Evolutionary conservation across 1,140 invertebrate genomes (phyloP).

Genomic region (Hesperophylax magnus): DNA sequence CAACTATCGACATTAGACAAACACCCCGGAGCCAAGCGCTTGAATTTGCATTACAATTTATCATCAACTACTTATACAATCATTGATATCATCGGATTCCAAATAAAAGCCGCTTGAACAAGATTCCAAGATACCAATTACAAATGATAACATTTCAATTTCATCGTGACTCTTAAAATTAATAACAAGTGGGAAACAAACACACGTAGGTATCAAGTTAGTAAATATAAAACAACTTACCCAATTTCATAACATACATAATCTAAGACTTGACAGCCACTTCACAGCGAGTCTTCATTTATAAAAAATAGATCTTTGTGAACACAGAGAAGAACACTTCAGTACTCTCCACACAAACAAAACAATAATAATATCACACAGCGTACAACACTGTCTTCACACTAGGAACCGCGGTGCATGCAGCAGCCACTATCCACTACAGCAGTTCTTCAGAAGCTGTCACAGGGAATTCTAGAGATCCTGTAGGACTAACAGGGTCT

Average conservation of each 20-base stretch:
- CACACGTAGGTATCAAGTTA: neutral
- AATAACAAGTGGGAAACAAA: neutral
- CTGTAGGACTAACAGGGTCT: neutral
- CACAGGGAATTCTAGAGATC: neutral
- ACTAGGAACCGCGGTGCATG: neutral
- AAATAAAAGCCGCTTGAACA: neutral
- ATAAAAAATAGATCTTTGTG: conserved; percentile 24
- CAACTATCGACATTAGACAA: conserved; percentile 3
- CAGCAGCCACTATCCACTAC: conserved; percentile 2
- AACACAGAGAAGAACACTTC: conserved; percentile 23
- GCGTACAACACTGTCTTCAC: conserved; percentile 6
- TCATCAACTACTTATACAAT: too few relatives aligned
- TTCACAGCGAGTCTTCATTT: conserved; percentile 46
- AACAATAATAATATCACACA: conserved; percentile 39
- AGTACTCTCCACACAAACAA: conserved; percentile 30
- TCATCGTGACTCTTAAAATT: neutral
- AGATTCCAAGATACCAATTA: too few relatives aligned
- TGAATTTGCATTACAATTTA: neutral
- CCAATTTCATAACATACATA: conserved; percentile 52
- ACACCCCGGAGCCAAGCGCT: neutral
- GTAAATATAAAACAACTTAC: conserved; percentile 36
- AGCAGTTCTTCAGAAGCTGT: neutral
- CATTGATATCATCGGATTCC: too few relatives aligned
- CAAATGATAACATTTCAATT: too few relatives aligned
- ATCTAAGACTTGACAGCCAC: conserved; percentile 40